Conservation (phyloP, 2,113 vertebrate species). For the Chiloscyllium plagiosum region DNA sequence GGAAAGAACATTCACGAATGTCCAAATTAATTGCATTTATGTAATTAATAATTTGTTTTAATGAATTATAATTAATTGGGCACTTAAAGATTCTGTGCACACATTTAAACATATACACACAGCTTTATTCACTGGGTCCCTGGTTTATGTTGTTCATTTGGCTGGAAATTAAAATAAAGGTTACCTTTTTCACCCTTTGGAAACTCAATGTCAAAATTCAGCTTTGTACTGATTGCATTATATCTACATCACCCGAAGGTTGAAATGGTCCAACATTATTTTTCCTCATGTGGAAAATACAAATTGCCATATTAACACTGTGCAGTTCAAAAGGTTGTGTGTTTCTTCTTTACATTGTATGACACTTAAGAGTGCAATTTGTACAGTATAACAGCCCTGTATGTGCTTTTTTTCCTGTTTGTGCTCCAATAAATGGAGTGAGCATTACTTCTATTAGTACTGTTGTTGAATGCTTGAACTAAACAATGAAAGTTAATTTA, state of each 20-base stretch:
- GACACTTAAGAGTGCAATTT: neutral
- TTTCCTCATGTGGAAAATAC: neutral
- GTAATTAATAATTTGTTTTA: slow-evolving; percentile 4
- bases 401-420: neutral
- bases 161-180: neutral
- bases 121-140: neutral
- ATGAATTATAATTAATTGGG: neutral
- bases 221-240: neutral
- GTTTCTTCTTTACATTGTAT: neutral
- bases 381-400: neutral
- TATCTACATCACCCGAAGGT: neutral
- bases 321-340: neutral
- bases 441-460: neutral
- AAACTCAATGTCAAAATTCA: neutral
- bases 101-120: neutral
- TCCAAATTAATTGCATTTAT: neutral
- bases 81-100: neutral
- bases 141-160: neutral
- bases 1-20: too few relatives aligned
- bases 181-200: neutral
- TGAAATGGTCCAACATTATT: neutral
- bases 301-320: neutral
- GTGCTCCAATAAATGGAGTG: neutral
- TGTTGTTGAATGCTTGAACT: neutral
- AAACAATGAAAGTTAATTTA: neutral